These are phyloP conservation scores for Oreochromis grahami DNA, from an alignment of 2,797 vertebrate species.

Conservation along the genomic window DNA sequence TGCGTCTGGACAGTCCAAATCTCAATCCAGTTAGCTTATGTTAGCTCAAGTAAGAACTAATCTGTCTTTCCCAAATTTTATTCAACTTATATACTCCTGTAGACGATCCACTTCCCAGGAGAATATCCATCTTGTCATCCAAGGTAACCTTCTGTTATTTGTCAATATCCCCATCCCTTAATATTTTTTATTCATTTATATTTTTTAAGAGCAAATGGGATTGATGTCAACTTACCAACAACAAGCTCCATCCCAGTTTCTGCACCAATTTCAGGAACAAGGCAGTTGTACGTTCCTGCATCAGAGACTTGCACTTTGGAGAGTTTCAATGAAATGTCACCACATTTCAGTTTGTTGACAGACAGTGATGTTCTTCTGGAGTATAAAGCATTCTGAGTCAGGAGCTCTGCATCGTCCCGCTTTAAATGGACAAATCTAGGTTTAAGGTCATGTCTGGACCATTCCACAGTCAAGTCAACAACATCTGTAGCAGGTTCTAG, in stretches of 20 bases:
- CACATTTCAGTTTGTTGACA: rapidly evolving
- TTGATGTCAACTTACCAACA: background rate
- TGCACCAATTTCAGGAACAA: background rate
- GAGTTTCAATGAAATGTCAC: background rate
- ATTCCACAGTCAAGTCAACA: background rate
- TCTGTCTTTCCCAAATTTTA: rapidly evolving
- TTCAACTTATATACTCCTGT: rapidly evolving
- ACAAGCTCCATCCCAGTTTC: rapidly evolving
- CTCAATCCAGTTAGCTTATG: background rate
- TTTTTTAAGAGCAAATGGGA: too few relatives aligned
- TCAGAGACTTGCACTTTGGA: rapidly evolving
- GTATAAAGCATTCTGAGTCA: background rate
- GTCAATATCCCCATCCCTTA: rapidly evolving
- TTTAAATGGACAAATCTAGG: background rate
- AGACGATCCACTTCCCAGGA: background rate
- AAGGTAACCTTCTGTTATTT: background rate
- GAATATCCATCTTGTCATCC: too few relatives aligned
- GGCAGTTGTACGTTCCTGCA: rapidly evolving
- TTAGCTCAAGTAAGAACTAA: background rate
- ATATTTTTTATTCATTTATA: too few relatives aligned
- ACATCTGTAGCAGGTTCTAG: rapidly evolving
- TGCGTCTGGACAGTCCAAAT: background rate
- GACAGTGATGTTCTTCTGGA: background rate
- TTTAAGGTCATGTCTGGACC: background rate
- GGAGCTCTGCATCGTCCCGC: rapidly evolving